Conservation (phyloP, 2,797 vertebrate genomes). For the Oreochromis grahami region DNA sequence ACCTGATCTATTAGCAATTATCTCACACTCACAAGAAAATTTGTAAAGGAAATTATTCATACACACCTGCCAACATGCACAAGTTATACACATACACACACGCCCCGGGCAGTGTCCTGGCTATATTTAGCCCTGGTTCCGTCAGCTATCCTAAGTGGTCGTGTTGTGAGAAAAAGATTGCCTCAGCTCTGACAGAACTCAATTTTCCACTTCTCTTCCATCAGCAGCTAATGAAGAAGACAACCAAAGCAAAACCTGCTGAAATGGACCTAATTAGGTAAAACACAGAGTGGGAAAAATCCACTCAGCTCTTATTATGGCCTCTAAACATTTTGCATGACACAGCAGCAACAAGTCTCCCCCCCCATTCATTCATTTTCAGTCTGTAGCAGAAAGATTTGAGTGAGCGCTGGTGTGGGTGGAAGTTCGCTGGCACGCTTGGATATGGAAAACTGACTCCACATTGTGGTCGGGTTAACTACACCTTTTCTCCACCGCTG, state of each 20-base stretch:
- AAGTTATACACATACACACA: conserved; percentile 4
- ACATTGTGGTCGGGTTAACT: conserved; percentile 35
- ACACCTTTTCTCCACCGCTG: conserved; percentile 30
- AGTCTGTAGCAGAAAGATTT: background rate
- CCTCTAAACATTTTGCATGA: conserved; percentile 19
- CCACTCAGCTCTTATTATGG: conserved; percentile 10
- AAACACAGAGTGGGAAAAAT: background rate
- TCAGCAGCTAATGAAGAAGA: conserved; percentile 7
- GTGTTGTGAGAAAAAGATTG: conserved; percentile 34
- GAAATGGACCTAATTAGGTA: conserved; percentile 4
- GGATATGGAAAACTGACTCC: conserved; percentile 62
- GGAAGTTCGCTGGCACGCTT: conserved; percentile 41
- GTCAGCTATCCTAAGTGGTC: conserved; percentile 42
- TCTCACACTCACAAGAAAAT: conserved; percentile 8
- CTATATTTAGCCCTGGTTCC: conserved; percentile 68
- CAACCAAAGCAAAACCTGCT: conserved; percentile 20
- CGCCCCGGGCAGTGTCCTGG: background rate
- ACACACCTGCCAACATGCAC: background rate
- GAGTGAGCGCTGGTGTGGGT: conserved; percentile 29
- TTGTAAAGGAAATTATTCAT: background rate
- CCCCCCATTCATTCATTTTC: background rate
- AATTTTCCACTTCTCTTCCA: conserved; percentile 27
- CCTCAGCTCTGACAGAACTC: conserved; percentile 30
- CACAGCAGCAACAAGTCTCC: conserved; percentile 24
- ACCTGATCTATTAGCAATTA: background rate